These are phyloP conservation scores for Pristionchus exspectatus DNA, from an alignment of 2,888 invertebrate genomes.

Conservation along the genomic window DNA sequence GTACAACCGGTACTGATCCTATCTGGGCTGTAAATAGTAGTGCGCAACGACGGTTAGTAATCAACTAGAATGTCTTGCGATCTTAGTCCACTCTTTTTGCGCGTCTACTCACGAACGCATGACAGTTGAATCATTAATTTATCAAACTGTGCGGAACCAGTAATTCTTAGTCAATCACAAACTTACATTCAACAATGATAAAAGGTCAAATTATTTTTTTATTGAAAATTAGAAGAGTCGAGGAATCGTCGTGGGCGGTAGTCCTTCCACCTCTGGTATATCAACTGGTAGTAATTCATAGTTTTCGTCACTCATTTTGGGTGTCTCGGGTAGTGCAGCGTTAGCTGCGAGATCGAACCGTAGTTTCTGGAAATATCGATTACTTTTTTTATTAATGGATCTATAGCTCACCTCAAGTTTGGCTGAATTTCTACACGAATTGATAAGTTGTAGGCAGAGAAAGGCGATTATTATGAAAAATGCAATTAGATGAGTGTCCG, in stretches of 20 bases:
- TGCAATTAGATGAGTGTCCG: not conserved
- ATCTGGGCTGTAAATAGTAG: not conserved
- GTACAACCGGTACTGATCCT: not conserved
- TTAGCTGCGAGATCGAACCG: not conserved
- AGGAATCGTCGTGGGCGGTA: not conserved
- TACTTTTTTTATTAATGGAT: not conserved
- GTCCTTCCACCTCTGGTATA: not conserved
- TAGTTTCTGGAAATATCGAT: not conserved
- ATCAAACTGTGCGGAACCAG: not conserved
- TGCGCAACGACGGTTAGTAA: not conserved
- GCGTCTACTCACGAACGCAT: not conserved
- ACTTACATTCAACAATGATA: too few species aligned
- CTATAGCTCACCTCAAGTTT: not conserved
- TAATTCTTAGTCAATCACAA: not conserved
- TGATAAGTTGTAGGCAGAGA: not conserved
- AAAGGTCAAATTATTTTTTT: not conserved
- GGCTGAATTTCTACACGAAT: not conserved
- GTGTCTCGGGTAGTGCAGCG: not conserved
- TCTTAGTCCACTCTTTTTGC: not conserved
- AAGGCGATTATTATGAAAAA: not conserved
- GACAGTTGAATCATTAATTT: not conserved
- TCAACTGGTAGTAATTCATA: not conserved
- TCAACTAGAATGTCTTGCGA: slow-evolving; percentile 1
- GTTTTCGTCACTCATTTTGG: not conserved
- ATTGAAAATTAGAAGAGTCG: not conserved